Base-by-base conservation (phyloP, 2,113 vertebrate genomes). In the Mixornis gularis region DNA sequence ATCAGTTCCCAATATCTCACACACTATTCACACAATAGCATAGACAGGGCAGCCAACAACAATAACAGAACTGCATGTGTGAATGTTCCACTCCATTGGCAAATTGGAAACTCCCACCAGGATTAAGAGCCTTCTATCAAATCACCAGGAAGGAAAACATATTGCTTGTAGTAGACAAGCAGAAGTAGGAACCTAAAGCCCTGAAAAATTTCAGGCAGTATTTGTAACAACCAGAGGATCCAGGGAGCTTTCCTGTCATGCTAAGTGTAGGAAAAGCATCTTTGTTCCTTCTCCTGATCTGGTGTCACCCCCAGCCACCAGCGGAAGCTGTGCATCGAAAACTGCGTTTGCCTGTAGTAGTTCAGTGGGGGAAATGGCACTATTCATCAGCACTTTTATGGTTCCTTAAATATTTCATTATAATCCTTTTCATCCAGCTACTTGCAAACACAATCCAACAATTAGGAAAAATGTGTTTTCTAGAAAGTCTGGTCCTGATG, bases 231-330 rank as follows among this genome's bases (percentile, higher is more conserved):
- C 4, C 21, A 52, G 49, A 68, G 4, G 24, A 69, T 43, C 13
- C n/a, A 77, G 68, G 18, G 22, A 92, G 19, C 5, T 78, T 56
- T 65, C 7, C 13, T 78, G 27, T 41, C 56, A 7, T 1, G 3
- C 24, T n/a, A 60, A 68, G 7, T 20, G 8, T 38, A 51, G 8
- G 30, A 78, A 74, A 79, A 19, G 1, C 16, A 52, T 55, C 34
- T 18, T 72, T 64, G 8, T 17, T 87, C 8, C 10, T 63, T 70
- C 38, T 72, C 14, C 40, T 80, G 25, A 40, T n/a, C 4, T 60
- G 8, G 30, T 89, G 48, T 17, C 0, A 0, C 5, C 14, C 6
- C 3, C 1, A 4, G 9, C 32, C n/a, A 36, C 10, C 12, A 56
- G 7, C 6, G 4, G 5, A 83, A 21, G 17, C 10, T 65, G 8